phyloP scores from a whole-genome alignment of 2,113 vertebrate species.

The Papio anubis region DNA sequence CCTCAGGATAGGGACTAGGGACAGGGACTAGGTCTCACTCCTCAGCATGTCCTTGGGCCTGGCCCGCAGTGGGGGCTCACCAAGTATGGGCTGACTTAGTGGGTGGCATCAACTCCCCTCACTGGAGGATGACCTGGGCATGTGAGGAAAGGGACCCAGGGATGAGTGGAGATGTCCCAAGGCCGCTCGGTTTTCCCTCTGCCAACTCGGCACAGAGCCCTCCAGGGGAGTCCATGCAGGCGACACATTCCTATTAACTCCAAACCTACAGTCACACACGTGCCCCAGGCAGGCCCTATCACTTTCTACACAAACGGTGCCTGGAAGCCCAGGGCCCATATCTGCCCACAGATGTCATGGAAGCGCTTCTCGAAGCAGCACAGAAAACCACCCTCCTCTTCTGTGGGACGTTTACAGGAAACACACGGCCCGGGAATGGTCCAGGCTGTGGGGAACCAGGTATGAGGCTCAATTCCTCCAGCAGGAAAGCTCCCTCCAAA shows the following conservation, averaged over 20 bases:
- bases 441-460: not conserved
- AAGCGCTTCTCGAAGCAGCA: not conserved
- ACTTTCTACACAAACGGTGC: too few species aligned
- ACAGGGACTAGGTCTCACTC: not conserved
- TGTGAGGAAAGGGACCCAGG: not conserved
- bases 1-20: too few species aligned
- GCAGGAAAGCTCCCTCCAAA: not conserved
- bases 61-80: not conserved
- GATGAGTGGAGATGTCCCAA: not conserved
- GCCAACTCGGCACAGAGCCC: not conserved
- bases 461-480: not conserved
- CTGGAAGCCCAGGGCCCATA: not conserved
- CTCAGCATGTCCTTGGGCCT: not conserved
- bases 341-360: not conserved
- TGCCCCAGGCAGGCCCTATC: fast-evolving
- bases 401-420: not conserved
- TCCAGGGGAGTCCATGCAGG: fast-evolving
- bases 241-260: fast-evolving
- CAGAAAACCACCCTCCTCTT: not conserved
- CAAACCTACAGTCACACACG: fast-evolving
- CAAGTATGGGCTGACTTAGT: not conserved
- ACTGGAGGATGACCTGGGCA: not conserved
- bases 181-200: not conserved
- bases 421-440: not conserved
- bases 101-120: not conserved